Percentiles rank a stretch among this genome's conserved stretches.
These are phyloP conservation scores for Dioctria rufipes DNA, from an alignment of 2,888 invertebrate species.

Conservation along the genomic window DNA sequence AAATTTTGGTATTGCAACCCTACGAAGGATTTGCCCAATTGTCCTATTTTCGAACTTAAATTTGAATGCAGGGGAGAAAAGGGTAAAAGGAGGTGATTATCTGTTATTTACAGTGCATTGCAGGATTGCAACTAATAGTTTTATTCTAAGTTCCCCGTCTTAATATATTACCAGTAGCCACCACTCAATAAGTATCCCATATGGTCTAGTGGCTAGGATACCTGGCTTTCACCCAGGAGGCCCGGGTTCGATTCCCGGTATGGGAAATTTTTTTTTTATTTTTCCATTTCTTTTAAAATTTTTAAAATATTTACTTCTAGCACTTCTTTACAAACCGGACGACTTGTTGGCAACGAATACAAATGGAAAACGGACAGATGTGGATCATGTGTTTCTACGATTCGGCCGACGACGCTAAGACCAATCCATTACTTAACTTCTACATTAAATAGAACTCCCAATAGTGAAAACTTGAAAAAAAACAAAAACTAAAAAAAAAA, in stretches of 20 bases:
- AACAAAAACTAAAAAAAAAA: slow-evolving; percentile 21
- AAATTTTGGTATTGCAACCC: too few species aligned
- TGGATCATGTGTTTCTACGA: slow-evolving; percentile 91
- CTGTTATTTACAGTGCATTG: too few species aligned
- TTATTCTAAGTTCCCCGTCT: too few species aligned
- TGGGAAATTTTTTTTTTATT: slow-evolving; percentile 74
- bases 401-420: slow-evolving; percentile 86
- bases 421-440: neutral
- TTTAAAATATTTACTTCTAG: slow-evolving; percentile 60
- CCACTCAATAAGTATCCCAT: slow-evolving; percentile 64
- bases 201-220: slow-evolving; percentile 72
- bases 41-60: too few species aligned
- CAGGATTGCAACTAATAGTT: too few species aligned
- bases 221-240: slow-evolving; percentile 73
- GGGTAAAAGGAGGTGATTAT: too few species aligned
- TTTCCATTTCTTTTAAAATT: neutral
- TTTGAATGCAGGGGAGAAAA: too few species aligned
- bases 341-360: slow-evolving; percentile 72
- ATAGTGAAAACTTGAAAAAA: slow-evolving; percentile 21
- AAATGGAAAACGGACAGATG: slow-evolving; percentile 85
- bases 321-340: slow-evolving; percentile 68
- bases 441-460: neutral
- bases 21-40: too few species aligned
- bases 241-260: slow-evolving; percentile 94
- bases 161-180: too few species aligned